Base-by-base conservation (phyloP, 1,140 invertebrate genomes). In the Trichogramma pretiosum region DNA sequence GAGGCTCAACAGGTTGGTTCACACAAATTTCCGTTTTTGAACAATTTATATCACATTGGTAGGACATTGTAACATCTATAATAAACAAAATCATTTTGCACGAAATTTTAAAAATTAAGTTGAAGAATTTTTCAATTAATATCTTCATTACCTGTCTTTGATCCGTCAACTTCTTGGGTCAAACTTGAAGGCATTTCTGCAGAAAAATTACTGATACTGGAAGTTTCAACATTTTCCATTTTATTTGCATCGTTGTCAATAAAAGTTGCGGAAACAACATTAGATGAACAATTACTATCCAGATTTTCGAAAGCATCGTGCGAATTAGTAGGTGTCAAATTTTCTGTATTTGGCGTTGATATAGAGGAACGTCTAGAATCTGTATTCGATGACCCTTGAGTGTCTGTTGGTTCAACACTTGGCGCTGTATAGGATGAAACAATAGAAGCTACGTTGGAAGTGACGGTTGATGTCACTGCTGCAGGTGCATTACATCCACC, bases 281-380 rank as follows among this genome's bases (percentile, higher is more conserved):
- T n/a, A n/a, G n/a, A n/a, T n/a, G n/a, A n/a, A n/a, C n/a, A n/a
- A n/a, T n/a, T n/a, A 32, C 52, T 66, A 34, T 69, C 67, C 30
- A 62, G 61, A 49, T 56, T 62, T 13, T 67, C 67, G 2, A 60
- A 61, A 14, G 56, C 46, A 41, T 56, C 66, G 5, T 61, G 56
- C 35, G 65, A 53, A 59, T 68, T 70, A 3, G 65, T 64, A 1
- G 66, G 66, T 5, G 68, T 70, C 28, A 70, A 48, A 4, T 63
- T 69, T 33, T 70, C 70, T 1, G 64, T 71, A 50, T 71, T 72
- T 54, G 70, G 68, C 1, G 68, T 72, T 7, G 67, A 72, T 1
- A 67, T 70, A 0, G 70, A 71, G 8, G 70, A 70, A 26, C 68
- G 54, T 21, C 70, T 60, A 2, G 67, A 70, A 19, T 56, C 67